Evolutionary conservation across 2,113 vertebrate genomes (phyloP).

Genomic region (Thinocorus orbignyianus): DNA sequence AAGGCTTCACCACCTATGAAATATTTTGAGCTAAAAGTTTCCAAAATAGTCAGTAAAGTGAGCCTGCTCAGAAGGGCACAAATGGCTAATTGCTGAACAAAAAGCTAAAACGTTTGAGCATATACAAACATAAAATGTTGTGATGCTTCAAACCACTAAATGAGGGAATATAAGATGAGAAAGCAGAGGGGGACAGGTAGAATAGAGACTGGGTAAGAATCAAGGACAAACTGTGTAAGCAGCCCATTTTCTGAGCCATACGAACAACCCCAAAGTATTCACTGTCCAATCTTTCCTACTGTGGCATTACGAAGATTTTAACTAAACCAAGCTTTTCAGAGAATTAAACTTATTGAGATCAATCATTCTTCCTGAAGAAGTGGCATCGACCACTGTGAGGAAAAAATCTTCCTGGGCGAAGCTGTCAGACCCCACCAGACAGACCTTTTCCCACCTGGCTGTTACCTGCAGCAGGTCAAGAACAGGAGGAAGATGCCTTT

Average conservation of each 20-base stretch:
- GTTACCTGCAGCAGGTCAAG: neutral
- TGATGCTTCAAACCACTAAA: neutral
- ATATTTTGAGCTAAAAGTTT: neutral
- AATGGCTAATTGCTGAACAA: neutral
- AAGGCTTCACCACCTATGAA: neutral
- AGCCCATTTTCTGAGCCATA: neutral
- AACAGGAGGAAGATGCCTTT: neutral
- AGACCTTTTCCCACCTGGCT: neutral
- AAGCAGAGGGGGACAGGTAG: neutral
- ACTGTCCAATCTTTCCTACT: neutral
- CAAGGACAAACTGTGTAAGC: neutral
- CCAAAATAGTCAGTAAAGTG: neutral
- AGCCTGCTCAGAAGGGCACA: neutral
- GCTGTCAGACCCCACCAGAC: neutral
- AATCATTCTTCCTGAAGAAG: neutral
- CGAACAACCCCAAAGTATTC: neutral
- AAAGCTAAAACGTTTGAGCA: neutral
- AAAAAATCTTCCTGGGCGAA: neutral
- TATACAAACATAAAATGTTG: neutral
- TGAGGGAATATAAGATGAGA: neutral
- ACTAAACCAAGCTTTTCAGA: neutral
- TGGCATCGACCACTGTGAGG: neutral
- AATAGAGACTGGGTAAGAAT: neutral
- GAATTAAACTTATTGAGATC: neutral
- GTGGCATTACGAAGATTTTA: neutral